Base-by-base conservation (phyloP, 2,113 vertebrate species). In the Nycticryphes semicollaris region DNA sequence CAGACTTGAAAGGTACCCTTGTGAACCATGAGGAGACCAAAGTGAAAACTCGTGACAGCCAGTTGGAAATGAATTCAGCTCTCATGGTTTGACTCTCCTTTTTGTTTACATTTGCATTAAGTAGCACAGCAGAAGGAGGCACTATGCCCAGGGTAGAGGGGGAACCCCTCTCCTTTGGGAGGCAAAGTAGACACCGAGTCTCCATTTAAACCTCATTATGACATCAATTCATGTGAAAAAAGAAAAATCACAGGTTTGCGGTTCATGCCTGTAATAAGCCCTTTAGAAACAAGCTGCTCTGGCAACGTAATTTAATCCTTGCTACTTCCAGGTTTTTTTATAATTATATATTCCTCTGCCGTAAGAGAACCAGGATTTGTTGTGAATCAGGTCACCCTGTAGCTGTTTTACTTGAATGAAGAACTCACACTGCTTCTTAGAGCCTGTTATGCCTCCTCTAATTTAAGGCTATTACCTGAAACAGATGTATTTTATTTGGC, bases 121-220 rank as follows among this genome's bases (percentile, higher is more conserved):
- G 93, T 92, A 93, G 97, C 93, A 72, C 92, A 92, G 96, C 94
- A 97, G 94, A 98, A 97, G 97, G 97, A 98, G 96, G 96, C 96
- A 96, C 94, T 94, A 51, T 96, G 95, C 97, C 95, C 94, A 95
- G 97, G 94, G 89, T 96, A 95, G 92, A 98, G 75, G 97, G 98
- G 98, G 97, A 98, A 98, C 97, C 98, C 98, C 97, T 91, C 94
- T 97, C 98, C 97, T 95, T 81, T 97, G 97, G 96, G 97, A 98
- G 97, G 97, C 96, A 95, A 96, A 95, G 98, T 98, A 99, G 98
- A 99, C 99, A 98, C 97, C 62, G 90, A 98, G 98, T 98, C 98
- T 99, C 98, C 98, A 98, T 97, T 98, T 97, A 98, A 98, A 98
- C 98, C 98, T 98, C 97, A 98, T 97, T 98, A 98, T 98, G 98